Base-by-base conservation (phyloP, 2,797 vertebrate species). In the Tachyglossus aculeatus region DNA sequence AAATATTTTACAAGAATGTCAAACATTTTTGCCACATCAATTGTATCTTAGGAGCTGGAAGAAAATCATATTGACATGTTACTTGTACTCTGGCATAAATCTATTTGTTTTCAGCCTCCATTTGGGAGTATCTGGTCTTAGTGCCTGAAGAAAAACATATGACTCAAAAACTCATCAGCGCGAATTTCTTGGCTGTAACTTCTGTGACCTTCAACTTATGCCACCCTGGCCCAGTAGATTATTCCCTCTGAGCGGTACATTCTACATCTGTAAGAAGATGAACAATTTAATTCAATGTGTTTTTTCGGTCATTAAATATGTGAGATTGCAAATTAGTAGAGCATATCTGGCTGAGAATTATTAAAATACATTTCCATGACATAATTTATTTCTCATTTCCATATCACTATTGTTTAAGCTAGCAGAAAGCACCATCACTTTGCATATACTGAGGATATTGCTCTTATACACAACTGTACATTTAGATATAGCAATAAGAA, bases 41-140 rank as follows among this genome's bases (percentile, higher is more conserved):
- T 83, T 75, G 14, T 37, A 16, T 25, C 45, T 66, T 45, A 67
- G 24, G 38, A 58, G 45, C 37, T 21, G 73, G 31, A 54, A 47
- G 29, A 65, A 75, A 78, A 52, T 19, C 1, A 9, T n/a, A 32
- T 9, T 67, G 31, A 50, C 21, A 81, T 70, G 18, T 47, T 70
- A 33, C 37, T 74, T 13, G 9, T 16, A 71, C 25, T n/a, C n/a
- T 45, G 5, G 31, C 51, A 52, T 2, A 38, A 45, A 40, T 52
- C 8, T 73, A 3, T 19, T 64, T 48, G 10, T 21, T 71, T 72
- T 44, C 1, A 31, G 19, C 36, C 4, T 5, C 16, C 66, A 45
- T 6, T 27, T 29, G 25, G 45, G 16, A 29, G 9, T 31, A 48
- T 15, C 32, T 45, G 16, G 41, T 3, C 41, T 32, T 19, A 18